phyloP scores from a whole-genome alignment of 2,888 invertebrate genomes.

The Netelia melanura region DNA sequence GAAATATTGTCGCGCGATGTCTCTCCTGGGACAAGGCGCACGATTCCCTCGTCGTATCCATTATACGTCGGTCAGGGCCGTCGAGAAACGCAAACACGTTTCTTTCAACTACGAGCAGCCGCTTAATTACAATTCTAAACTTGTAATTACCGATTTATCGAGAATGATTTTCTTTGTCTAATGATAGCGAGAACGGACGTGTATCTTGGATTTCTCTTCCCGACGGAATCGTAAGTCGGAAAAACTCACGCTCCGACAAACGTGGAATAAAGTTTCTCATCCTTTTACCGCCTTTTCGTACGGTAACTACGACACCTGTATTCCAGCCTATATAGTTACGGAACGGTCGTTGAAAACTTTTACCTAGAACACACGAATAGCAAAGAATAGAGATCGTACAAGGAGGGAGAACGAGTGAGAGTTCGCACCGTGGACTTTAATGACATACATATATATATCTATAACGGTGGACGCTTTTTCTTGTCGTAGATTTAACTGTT shows the following conservation, averaged over 20 bases:
- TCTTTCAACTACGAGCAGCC: background rate
- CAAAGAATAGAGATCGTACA: conserved; percentile 44
- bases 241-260: conserved; percentile 26
- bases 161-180: too few species aligned
- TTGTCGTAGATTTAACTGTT: conserved; percentile 23
- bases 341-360: conserved; percentile 3
- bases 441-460: conserved; percentile 20
- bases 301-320: conserved; percentile 32
- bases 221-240: background rate
- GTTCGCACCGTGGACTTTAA: conserved; percentile 19
- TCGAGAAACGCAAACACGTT: conserved; percentile 6
- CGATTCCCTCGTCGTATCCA: background rate
- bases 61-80: conserved; percentile 52
- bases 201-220: background rate
- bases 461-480: conserved; percentile 30
- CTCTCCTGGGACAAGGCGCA: background rate
- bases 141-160: background rate
- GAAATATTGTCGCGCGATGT: conserved; percentile 29
- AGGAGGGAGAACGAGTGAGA: conserved; percentile 31
- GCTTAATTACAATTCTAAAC: conserved; percentile 5
- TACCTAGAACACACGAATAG: conserved; percentile 20
- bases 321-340: background rate
- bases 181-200: too few species aligned
- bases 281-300: conserved; percentile 6
- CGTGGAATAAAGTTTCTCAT: conserved; percentile 40